phyloP scores from a whole-genome alignment of 1,140 invertebrate genomes.

The Diorhabda elongata region DNA sequence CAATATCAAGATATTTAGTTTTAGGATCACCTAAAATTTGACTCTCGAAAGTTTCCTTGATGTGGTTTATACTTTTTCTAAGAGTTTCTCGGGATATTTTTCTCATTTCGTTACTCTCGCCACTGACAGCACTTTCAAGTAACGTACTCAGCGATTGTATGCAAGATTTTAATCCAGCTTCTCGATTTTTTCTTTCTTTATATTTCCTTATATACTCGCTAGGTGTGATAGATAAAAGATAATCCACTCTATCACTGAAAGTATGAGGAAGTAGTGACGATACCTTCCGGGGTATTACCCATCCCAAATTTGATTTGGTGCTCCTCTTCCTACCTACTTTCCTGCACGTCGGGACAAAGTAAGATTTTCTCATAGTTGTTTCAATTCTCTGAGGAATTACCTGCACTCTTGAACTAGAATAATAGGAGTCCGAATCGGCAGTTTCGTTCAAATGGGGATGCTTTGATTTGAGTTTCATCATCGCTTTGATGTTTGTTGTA shows the following conservation, averaged over 20 bases:
- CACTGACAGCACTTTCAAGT: slow-evolving; percentile 28
- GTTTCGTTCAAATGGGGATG: slow-evolving; percentile 14
- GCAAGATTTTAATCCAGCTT: slow-evolving; percentile 28
- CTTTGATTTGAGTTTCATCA: slow-evolving; percentile 21
- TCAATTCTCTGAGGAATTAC: slow-evolving; percentile 27
- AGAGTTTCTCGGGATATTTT: slow-evolving; percentile 24
- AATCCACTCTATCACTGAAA: slow-evolving; percentile 29
- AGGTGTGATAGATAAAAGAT: slow-evolving; percentile 28
- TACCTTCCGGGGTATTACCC: slow-evolving; percentile 20
- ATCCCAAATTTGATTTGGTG: slow-evolving; percentile 21
- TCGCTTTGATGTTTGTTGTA: slow-evolving; percentile 26
- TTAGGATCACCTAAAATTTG: slow-evolving; percentile 16
- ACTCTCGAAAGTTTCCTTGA: slow-evolving; percentile 26
- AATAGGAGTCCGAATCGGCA: slow-evolving; percentile 17
- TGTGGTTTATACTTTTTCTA: slow-evolving; percentile 23
- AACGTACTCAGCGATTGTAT: slow-evolving; percentile 30
- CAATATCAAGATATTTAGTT: slow-evolving; percentile 16
- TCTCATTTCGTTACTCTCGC: slow-evolving; percentile 9
- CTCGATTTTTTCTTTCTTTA: slow-evolving; percentile 26
- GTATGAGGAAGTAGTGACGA: slow-evolving; percentile 22
- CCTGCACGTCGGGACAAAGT: not conserved
- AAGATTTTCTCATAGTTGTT: slow-evolving; percentile 12
- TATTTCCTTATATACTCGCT: slow-evolving; percentile 32
- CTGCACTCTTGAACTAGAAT: slow-evolving; percentile 23
- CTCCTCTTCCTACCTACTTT: slow-evolving; percentile 14